Conservation (phyloP, 2,888 invertebrate species). For the Nemoura dubitans region DNA sequence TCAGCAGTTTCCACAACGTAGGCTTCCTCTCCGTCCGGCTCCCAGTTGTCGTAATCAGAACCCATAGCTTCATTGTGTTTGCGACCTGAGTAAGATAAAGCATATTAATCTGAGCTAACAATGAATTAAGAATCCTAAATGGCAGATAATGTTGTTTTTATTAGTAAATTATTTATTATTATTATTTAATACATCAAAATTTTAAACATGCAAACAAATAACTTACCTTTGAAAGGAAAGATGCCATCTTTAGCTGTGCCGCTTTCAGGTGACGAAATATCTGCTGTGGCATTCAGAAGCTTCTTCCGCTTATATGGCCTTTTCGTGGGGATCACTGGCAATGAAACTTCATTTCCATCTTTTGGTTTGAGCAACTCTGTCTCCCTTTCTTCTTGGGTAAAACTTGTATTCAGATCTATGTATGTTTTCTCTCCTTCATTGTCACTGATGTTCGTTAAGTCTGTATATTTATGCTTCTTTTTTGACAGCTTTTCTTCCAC, state of each 20-base stretch:
- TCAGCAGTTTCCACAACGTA: constrained; percentile 59
- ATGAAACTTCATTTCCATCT: neutral
- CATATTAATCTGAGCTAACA: neutral
- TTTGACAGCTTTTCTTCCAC: neutral
- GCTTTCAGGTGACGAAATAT: neutral
- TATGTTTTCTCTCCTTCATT: constrained; percentile 43
- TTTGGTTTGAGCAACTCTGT: neutral
- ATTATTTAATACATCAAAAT: too few relatives aligned
- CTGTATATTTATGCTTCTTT: neutral
- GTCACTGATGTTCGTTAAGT: constrained; percentile 5
- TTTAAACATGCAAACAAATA: neutral
- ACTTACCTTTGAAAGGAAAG: constrained; percentile 43
- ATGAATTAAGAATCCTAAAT: too few relatives aligned
- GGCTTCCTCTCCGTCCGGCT: constrained; percentile 58
- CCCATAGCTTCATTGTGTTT: neutral
- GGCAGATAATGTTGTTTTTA: too few relatives aligned
- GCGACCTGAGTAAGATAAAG: neutral
- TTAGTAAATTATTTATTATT: too few relatives aligned
- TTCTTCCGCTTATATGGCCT: neutral
- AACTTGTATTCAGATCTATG: constrained; percentile 20
- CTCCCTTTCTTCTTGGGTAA: neutral
- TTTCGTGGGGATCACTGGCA: neutral
- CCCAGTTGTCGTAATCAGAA: constrained; percentile 56
- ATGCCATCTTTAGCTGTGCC: neutral
- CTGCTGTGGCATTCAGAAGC: neutral